A percentile compares a stretch with the other conserved stretches of the same genome.
These are phyloP conservation scores for Carapus acus DNA, from an alignment of 2,797 vertebrate species.

Conservation along the genomic window DNA sequence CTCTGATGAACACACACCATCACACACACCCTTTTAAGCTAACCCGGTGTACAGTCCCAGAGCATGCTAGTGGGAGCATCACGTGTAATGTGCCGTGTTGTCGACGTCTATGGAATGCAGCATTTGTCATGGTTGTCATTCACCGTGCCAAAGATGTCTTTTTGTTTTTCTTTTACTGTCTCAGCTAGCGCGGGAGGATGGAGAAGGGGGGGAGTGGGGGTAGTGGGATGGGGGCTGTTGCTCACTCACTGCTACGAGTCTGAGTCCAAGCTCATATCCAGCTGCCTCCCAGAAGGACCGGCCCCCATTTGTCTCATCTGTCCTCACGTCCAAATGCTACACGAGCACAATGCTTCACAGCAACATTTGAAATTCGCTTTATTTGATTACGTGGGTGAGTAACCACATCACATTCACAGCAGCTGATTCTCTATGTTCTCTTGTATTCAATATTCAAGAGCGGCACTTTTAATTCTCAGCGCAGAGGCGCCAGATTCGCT, in stretches of 20 bases:
- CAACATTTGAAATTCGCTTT: background rate
- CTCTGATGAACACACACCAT: too few relatives aligned
- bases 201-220: too few relatives aligned
- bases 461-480: background rate
- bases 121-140: constrained; percentile 67
- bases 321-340: background rate
- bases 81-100: constrained; percentile 72
- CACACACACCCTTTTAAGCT: constrained; percentile 45
- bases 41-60: constrained; percentile 69
- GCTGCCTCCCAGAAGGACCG: too few relatives aligned
- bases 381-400: background rate
- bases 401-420: background rate
- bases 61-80: constrained; percentile 73
- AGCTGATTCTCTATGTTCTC: background rate
- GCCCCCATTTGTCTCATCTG: background rate
- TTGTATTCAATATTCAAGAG: background rate
- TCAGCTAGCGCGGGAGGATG: too few relatives aligned
- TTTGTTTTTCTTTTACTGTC: too few relatives aligned
- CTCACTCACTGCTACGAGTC: too few relatives aligned
- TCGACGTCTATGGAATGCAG: constrained; percentile 73
- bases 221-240: too few relatives aligned
- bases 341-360: background rate
- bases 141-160: constrained; percentile 59
- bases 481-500: background rate
- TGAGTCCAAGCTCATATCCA: too few relatives aligned